Evolutionary conservation across 1,140 invertebrate species (phyloP), one percentile per base, ranked within the genome.

Genomic region (Ceratoteleas bidentatus): DNA sequence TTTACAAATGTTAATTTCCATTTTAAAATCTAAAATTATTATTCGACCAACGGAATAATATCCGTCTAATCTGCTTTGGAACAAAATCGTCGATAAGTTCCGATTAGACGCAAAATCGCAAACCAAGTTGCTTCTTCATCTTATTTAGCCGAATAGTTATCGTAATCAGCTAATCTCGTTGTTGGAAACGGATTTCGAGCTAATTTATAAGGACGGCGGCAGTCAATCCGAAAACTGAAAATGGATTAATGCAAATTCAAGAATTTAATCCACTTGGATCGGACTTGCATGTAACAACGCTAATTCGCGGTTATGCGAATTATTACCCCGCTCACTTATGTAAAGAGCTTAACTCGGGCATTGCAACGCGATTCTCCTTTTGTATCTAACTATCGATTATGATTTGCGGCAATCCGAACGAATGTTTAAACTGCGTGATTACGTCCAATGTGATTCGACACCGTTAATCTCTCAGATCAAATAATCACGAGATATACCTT

Each of bases 241-340:
- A 15, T 72, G 58, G 50, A 62, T 72, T 53, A 72, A 62, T 54
- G 45, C 34, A 47, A 45, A 62, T 47, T 62, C 33, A 54, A 72
- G 50, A 72, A 45, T 54, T 62, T 72, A 72, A 61, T 72, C 57
- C 40, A 72, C 33, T 62, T 56, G 49, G 62, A 15, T 54, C 34
- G 24, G 34, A 13, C 65, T 64, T 65, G 49, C 56, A 45, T 45
- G 38, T 62, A 54, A 49, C 56, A 60, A 38, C 15, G 49, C 49
- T 72, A 62, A 72, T 72, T 62, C 54, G 24, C 14, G 40, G 54
- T 62, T 74, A 65, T 50, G 64, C 34, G 24, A 64, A 58, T 74
- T 57, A 74, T 65, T 74, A 52, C 14, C 43, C 40, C 45, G 53
- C 62, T 49, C 47, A 47, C 24, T 72, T 62, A 56, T 50, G 16